These are phyloP conservation scores for Acestrorhynchus altus DNA, from an alignment of 2,797 vertebrate genomes.

Conservation along the genomic window DNA sequence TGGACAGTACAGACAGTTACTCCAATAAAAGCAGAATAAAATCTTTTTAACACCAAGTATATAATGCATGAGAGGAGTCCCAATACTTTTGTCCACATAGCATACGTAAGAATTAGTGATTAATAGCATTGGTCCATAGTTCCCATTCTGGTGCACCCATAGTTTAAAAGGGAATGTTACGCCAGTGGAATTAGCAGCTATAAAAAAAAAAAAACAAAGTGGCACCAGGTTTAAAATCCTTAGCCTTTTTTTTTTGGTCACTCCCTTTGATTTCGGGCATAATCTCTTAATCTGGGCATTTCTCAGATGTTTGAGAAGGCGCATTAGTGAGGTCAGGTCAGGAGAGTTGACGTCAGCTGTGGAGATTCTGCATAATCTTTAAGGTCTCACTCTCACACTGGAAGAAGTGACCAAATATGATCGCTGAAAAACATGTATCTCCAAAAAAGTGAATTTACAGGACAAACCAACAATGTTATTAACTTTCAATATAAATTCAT, in stretches of 20 bases:
- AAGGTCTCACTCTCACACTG: background rate
- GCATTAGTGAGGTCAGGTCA: slow-evolving; percentile 48
- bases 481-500: no score
- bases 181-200: background rate
- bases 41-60: no score
- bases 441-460: no score
- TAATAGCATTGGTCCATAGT: no score
- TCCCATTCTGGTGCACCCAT: no score
- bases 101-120: no score
- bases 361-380: slow-evolving; percentile 12
- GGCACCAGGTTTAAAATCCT: background rate
- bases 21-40: no score
- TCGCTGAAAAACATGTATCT: background rate
- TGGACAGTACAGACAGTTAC: no score
- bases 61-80: no score
- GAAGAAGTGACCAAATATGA: background rate
- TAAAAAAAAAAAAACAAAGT: background rate
- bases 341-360: slow-evolving; percentile 44
- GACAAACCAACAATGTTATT: no score
- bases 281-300: slow-evolving; percentile 64
- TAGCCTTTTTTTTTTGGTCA: slow-evolving; percentile 43
- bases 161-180: background rate
- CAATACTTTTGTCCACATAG: no score
- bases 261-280: slow-evolving; percentile 53
- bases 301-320: slow-evolving; percentile 53